A percentile compares a stretch with the other conserved stretches of the same genome.
Conservation (phyloP, 2,888 invertebrate genomes). For the Drosophila fulvimacula region DNA sequence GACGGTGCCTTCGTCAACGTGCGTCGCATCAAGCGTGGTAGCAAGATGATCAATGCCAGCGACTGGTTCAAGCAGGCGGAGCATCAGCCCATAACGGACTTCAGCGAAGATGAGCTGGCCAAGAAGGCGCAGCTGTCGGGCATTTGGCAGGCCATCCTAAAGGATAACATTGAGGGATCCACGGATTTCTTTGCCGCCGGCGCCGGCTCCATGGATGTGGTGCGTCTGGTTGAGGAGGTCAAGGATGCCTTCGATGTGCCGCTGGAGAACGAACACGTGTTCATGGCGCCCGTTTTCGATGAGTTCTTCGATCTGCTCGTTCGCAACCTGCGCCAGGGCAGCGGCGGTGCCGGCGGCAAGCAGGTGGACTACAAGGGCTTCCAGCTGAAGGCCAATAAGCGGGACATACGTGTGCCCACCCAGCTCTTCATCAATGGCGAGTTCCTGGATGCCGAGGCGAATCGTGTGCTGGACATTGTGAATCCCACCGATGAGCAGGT, state of each 20-base stretch:
- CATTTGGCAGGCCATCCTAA: constrained; percentile 95
- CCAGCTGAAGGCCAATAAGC: constrained; percentile 92
- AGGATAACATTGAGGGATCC: constrained; percentile 89
- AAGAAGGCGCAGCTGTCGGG: constrained; percentile 88
- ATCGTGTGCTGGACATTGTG: constrained; percentile 88
- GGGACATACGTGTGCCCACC: constrained; percentile 93
- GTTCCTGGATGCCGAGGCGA: constrained; percentile 92
- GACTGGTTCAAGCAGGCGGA: constrained; percentile 89
- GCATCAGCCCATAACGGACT: constrained; percentile 86
- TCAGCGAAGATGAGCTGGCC: constrained; percentile 90
- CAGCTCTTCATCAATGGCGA: constrained; percentile 96
- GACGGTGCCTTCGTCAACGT: constrained; percentile 92
- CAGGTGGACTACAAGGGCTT: constrained; percentile 89
- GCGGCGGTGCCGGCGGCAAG: constrained; percentile 86
- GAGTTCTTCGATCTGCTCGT: constrained; percentile 91
- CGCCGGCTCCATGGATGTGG: constrained; percentile 99
- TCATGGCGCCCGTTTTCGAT: constrained; percentile 95
- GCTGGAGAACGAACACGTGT: constrained; percentile 95
- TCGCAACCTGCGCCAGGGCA: constrained; percentile 88
- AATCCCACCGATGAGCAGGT: constrained; percentile 95
- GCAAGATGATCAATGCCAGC: constrained; percentile 92
- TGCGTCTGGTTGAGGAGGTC: constrained; percentile 94
- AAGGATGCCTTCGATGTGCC: constrained; percentile 91
- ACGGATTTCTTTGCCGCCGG: constrained; percentile 98
- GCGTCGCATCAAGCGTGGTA: constrained; percentile 90